Evolutionary conservation across 2,888 invertebrate genomes (phyloP).

Genomic region (Eupithecia abbreviata): DNA sequence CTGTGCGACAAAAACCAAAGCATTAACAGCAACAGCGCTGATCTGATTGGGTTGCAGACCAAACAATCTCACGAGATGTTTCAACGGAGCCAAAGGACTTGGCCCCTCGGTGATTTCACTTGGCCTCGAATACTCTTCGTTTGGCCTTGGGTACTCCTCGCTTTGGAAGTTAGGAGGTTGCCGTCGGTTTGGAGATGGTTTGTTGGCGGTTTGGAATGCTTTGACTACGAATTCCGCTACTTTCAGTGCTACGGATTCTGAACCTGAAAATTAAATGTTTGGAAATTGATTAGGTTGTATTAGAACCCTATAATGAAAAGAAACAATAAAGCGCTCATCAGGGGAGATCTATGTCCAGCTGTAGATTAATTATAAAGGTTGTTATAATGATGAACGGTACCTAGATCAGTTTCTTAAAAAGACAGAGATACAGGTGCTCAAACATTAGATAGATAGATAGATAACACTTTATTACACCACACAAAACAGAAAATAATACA

Average conservation of each 20-base stretch:
- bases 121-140: constrained; percentile 4
- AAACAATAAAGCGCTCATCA: neutral
- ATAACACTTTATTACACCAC: too few species aligned
- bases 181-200: constrained; percentile 44
- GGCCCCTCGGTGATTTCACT: constrained; percentile 75
- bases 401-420: too few species aligned
- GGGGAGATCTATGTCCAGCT: neutral
- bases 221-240: constrained; percentile 78
- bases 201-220: constrained; percentile 69
- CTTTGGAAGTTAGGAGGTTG: constrained; percentile 48
- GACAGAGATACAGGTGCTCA: too few species aligned
- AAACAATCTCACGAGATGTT: constrained; percentile 86
- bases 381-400: neutral
- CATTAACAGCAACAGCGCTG: constrained; percentile 92
- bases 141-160: constrained; percentile 38
- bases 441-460: too few species aligned
- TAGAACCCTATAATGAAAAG: neutral
- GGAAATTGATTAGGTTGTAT: neutral
- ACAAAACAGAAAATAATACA: too few species aligned
- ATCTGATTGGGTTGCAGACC: constrained; percentile 90
- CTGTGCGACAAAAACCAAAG: constrained; percentile 92
- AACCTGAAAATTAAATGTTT: constrained; percentile 58
- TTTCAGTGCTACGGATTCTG: constrained; percentile 75
- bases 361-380: neutral
- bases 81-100: constrained; percentile 72